Percentiles rank a stretch among this genome's conserved stretches.
Evolutionary conservation across 2,113 vertebrate genomes (phyloP).

Genomic region (Muntiacus muntjak): DNA sequence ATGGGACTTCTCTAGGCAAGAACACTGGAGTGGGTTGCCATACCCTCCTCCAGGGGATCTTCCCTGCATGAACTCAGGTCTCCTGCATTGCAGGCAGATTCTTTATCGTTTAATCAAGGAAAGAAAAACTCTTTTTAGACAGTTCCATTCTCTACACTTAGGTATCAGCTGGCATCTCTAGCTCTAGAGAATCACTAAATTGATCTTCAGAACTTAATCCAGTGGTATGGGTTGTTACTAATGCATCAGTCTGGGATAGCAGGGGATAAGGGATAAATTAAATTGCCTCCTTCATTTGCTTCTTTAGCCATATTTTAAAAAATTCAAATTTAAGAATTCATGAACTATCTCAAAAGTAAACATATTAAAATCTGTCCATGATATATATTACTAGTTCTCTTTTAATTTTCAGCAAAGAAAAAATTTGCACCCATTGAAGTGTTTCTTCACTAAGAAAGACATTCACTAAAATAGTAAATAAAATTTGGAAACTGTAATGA

Average conservation of each 20-base stretch:
- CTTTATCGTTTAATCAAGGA: neutral
- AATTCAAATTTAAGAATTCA: conserved; percentile 17
- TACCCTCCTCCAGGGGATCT: neutral
- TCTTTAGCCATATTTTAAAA: neutral
- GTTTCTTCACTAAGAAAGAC: conserved; percentile 67
- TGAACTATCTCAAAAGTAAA: conserved; percentile 9
- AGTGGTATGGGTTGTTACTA: neutral
- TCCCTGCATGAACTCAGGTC: neutral
- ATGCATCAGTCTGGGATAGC: neutral
- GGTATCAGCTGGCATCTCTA: too few species aligned
- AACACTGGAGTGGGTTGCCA: too few species aligned
- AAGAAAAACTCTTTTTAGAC: neutral
- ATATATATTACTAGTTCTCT: conserved; percentile 35
- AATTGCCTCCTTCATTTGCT: neutral
- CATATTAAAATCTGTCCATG: conserved; percentile 61
- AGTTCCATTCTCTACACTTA: neutral
- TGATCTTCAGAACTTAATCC: neutral
- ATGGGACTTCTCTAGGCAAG: too few species aligned
- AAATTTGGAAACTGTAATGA: conserved; percentile 67
- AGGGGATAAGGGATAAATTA: neutral
- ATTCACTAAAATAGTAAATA: conserved; percentile 67
- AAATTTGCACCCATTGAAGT: conserved; percentile 60
- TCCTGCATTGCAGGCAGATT: rapidly evolving
- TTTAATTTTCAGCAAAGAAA: conserved; percentile 68
- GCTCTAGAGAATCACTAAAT: neutral